phyloP scores from a whole-genome alignment of 2,797 vertebrate species.

The Gambelia wislizenii region DNA sequence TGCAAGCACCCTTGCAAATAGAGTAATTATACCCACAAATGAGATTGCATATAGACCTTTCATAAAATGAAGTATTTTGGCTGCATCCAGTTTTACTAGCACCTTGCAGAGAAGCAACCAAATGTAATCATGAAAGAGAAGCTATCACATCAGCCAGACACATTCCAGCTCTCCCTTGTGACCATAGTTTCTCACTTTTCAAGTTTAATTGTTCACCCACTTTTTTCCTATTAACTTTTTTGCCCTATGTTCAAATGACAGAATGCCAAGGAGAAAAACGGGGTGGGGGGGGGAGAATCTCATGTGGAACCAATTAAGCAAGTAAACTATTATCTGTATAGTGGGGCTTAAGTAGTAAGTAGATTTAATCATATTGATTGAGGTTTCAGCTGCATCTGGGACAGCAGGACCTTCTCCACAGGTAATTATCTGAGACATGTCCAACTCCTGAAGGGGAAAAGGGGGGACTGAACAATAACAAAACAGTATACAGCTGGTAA shows the following conservation, averaged over 20 bases:
- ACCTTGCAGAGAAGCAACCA: slow-evolving; percentile 26
- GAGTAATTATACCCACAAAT: slow-evolving; percentile 36
- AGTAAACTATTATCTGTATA: slow-evolving; percentile 71
- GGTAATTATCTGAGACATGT: slow-evolving; percentile 52
- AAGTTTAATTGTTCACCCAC: slow-evolving; percentile 59
- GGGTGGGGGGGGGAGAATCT: slow-evolving; percentile 50
- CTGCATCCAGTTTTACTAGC: slow-evolving; percentile 29
- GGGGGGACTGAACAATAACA: slow-evolving; percentile 44
- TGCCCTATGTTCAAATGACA: slow-evolving; percentile 61
- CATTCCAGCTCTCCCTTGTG: slow-evolving; percentile 45
- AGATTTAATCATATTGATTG: slow-evolving; percentile 54
- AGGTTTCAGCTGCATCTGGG: slow-evolving; percentile 38
- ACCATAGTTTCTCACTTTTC: slow-evolving; percentile 58
- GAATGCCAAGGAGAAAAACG: slow-evolving; percentile 51
- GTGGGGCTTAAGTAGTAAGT: slow-evolving; percentile 52
- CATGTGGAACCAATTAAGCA: slow-evolving; percentile 75
- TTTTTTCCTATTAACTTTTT: slow-evolving; percentile 38
- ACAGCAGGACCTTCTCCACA: slow-evolving; percentile 33
- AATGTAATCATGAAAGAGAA: slow-evolving; percentile 36
- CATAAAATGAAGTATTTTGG: not conserved
- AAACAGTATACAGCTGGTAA: slow-evolving; percentile 3
- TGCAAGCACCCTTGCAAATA: not conserved
- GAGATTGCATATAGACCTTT: not conserved
- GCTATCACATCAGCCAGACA: slow-evolving; percentile 55
- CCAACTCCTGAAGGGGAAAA: slow-evolving; percentile 40